phyloP scores from a whole-genome alignment of 2,888 invertebrate genomes.

The Melitaea athalia region DNA sequence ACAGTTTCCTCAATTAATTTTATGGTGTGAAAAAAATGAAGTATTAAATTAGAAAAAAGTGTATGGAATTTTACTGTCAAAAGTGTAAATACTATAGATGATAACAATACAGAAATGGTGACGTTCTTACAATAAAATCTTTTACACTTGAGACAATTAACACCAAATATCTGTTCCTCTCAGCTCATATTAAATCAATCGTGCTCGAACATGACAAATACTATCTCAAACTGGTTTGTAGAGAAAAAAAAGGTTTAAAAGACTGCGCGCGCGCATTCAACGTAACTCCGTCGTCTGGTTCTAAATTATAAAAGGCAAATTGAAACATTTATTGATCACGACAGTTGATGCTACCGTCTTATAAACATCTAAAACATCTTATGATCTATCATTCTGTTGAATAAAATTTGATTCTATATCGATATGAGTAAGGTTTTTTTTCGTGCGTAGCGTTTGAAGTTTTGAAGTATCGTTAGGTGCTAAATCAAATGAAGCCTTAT shows the following conservation, averaged over 20 bases:
- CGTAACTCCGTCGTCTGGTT: conserved; percentile 38
- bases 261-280: conserved; percentile 39
- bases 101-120: neutral
- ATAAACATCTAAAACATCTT: conserved; percentile 18
- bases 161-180: conserved; percentile 21
- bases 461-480: conserved; percentile 15
- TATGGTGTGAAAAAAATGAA: too few relatives aligned
- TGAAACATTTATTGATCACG: conserved; percentile 57
- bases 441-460: neutral
- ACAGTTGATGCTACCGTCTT: conserved; percentile 56
- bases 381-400: neutral
- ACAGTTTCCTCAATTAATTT: too few relatives aligned
- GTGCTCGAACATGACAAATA: conserved; percentile 37
- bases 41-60: too few relatives aligned
- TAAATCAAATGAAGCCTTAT: conserved; percentile 32
- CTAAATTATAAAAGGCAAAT: conserved; percentile 44
- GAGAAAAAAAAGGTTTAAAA: conserved; percentile 34
- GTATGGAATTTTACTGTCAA: too few relatives aligned
- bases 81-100: too few relatives aligned
- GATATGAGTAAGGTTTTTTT: neutral
- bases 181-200: conserved; percentile 24
- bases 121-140: neutral
- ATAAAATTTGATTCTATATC: conserved; percentile 15
- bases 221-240: conserved; percentile 41
- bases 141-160: conserved; percentile 6